phyloP scores from a whole-genome alignment of 1,140 invertebrate species.

The Lepidurus packardi region DNA sequence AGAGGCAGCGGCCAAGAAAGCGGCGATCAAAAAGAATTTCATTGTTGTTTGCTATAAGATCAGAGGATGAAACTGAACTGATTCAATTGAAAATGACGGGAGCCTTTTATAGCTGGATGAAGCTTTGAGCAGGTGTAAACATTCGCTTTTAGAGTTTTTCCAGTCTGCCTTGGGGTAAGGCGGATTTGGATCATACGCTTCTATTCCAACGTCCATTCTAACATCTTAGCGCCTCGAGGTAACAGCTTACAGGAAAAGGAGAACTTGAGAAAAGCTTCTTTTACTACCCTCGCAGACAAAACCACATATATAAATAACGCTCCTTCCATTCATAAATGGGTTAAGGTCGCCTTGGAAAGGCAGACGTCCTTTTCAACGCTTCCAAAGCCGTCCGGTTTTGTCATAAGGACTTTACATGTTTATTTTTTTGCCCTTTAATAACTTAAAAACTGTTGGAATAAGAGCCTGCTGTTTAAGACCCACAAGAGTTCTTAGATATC shows the following conservation, averaged over 20 bases:
- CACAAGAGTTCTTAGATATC: no score
- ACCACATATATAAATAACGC: not conserved
- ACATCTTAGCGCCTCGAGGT: not conserved
- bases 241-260: not conserved
- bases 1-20: slow-evolving; percentile 29
- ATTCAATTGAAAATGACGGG: not conserved
- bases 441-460: no score
- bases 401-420: no score
- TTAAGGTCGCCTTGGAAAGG: no score
- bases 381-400: no score
- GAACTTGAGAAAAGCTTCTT: not conserved
- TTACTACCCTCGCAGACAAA: not conserved
- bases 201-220: not conserved
- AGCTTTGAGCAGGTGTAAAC: not conserved
- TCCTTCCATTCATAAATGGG: no score
- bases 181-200: not conserved
- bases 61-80: not conserved
- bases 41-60: not conserved
- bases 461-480: no score
- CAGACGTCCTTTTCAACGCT: no score
- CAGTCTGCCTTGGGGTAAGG: not conserved
- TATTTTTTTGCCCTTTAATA: no score
- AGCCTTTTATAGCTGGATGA: not conserved
- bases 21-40: slow-evolving; percentile 25
- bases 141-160: not conserved